A percentile compares a stretch with the other conserved stretches of the same genome.
phyloP scores from a whole-genome alignment of 2,888 invertebrate genomes.

The Tipula vernalis region DNA sequence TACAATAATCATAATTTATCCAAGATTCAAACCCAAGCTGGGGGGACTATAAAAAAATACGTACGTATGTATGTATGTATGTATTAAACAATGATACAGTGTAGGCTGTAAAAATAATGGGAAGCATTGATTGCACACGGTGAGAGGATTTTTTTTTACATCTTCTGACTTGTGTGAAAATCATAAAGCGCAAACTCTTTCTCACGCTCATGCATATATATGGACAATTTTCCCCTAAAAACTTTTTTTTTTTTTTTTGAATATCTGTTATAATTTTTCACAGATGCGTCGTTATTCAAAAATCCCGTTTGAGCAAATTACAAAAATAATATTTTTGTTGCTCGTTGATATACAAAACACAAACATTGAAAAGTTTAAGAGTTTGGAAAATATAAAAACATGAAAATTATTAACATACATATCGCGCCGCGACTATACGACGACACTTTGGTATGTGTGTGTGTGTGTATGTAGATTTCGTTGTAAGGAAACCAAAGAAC shows the following conservation, averaged over 20 bases:
- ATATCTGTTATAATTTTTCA: not conserved
- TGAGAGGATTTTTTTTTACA: not conserved
- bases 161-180: not conserved
- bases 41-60: not conserved
- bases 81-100: not conserved
- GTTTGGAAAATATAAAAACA: not conserved
- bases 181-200: not conserved
- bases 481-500: not conserved
- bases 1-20: not conserved
- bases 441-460: not conserved
- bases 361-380: not conserved
- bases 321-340: not conserved
- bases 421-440: not conserved
- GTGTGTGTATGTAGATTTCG: not conserved
- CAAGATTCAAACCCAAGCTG: not conserved
- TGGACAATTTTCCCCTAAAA: not conserved
- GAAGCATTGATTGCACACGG: not conserved
- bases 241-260: not conserved
- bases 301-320: not conserved
- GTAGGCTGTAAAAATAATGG: not conserved
- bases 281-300: not conserved
- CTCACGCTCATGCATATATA: not conserved
- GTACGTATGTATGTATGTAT: not conserved
- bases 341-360: not conserved
- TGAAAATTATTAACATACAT: not conserved